These are phyloP conservation scores for Junonia oenone DNA, from an alignment of 2,888 invertebrate species.

Conservation along the genomic window DNA sequence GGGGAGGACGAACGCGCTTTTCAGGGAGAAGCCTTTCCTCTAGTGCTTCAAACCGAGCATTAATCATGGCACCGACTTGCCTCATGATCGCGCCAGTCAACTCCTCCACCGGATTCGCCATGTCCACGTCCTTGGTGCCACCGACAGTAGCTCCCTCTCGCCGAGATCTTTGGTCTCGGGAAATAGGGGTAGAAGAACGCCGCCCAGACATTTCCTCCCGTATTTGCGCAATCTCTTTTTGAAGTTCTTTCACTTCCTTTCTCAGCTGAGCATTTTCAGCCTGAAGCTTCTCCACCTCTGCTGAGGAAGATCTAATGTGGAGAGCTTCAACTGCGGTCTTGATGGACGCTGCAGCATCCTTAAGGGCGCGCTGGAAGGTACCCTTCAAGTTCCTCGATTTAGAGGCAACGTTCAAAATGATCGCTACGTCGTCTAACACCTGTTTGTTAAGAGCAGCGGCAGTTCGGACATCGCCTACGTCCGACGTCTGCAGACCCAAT, in stretches of 20 bases:
- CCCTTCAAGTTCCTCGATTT: conserved; percentile 13
- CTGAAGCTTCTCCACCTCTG: conserved; percentile 1
- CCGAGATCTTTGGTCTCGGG: background rate
- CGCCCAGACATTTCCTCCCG: background rate
- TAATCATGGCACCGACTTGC: conserved; percentile 9
- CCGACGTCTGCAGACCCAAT: background rate
- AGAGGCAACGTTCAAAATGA: background rate
- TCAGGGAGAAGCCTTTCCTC: conserved; percentile 10
- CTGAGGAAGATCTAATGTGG: background rate
- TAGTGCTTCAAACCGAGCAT: conserved; percentile 8
- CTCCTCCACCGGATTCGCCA: background rate
- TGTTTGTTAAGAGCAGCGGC: conserved; percentile 3
- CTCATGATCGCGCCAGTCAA: background rate
- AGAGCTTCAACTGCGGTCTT: background rate
- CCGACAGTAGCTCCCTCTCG: background rate
- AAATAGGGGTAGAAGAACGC: background rate
- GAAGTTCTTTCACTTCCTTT: background rate
- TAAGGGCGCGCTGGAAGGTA: conserved; percentile 5
- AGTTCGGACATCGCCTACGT: background rate
- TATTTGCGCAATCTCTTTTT: background rate
- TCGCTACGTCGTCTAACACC: background rate
- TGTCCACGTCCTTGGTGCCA: too few species aligned
- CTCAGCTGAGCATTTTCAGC: background rate
- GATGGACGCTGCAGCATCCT: conserved; percentile 7
- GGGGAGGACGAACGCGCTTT: conserved; percentile 1